These are phyloP conservation scores for Drosophila bipectinata DNA, from an alignment of 1,140 invertebrate species.

Conservation along the genomic window DNA sequence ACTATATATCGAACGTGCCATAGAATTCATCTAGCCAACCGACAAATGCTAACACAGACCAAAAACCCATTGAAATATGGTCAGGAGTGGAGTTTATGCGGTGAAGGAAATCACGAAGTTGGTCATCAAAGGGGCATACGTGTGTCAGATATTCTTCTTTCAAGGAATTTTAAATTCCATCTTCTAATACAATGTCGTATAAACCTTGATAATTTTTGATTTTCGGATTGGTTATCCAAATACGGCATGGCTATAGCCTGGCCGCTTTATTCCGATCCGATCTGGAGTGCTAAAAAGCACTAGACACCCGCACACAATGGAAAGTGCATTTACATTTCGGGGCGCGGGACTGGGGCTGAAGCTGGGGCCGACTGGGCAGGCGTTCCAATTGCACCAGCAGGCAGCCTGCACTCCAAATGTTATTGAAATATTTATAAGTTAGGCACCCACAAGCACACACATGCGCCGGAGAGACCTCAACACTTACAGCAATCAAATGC, in stretches of 20 bases:
- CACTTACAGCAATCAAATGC: conserved; percentile 81
- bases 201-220: conserved; percentile 26
- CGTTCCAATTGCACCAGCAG: conserved; percentile 46
- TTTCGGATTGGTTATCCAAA: conserved; percentile 61
- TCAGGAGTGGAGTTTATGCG: conserved; percentile 45
- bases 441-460: conserved; percentile 55
- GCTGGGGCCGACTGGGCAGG: neutral
- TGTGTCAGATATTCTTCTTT: no score
- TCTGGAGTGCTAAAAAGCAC: conserved; percentile 70
- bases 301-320: conserved; percentile 77
- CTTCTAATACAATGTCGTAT: conserved; percentile 2
- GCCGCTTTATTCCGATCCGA: conserved; percentile 11
- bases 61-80: conserved; percentile 22
- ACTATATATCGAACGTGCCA: conserved; percentile 53
- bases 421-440: conserved; percentile 83
- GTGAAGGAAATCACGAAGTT: conserved; percentile 5
- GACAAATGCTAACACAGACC: conserved; percentile 39
- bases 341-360: neutral
- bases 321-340: conserved; percentile 76
- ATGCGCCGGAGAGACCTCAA: conserved; percentile 48
- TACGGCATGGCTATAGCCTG: conserved; percentile 49
- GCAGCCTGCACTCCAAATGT: conserved; percentile 69
- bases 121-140: neutral
- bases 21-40: conserved; percentile 45
- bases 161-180: no score